phyloP scores from a whole-genome alignment of 2,113 vertebrate genomes.

The Trichechus manatus region DNA sequence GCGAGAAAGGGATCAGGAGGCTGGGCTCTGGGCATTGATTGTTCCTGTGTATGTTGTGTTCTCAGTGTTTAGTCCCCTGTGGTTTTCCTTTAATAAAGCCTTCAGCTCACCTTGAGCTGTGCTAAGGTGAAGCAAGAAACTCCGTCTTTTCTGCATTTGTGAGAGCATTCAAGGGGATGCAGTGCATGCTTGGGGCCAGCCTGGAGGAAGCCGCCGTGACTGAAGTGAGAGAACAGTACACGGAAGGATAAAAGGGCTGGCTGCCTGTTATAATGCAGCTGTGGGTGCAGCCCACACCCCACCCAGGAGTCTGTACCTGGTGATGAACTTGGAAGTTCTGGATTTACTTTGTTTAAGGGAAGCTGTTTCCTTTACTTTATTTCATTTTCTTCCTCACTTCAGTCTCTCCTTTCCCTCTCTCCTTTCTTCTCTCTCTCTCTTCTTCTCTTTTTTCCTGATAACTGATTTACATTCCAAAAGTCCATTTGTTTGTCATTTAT shows the following conservation, averaged over 20 bases:
- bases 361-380: background rate
- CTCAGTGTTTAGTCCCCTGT: no score
- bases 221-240: background rate
- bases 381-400: background rate
- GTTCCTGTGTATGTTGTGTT: background rate
- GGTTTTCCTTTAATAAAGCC: background rate
- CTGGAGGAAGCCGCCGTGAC: background rate
- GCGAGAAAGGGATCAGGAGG: background rate
- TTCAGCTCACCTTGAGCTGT: background rate
- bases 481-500: background rate
- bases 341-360: background rate
- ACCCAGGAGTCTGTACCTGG: background rate
- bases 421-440: background rate
- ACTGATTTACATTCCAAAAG: background rate
- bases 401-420: background rate
- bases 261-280: background rate
- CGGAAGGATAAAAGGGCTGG: background rate
- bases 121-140: background rate
- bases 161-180: background rate
- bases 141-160: background rate
- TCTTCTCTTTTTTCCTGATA: background rate
- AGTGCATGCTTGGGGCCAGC: background rate
- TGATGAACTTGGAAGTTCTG: background rate
- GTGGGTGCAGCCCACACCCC: background rate
- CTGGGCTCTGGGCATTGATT: background rate